Percentiles rank a stretch among this genome's conserved stretches.
Conservation (phyloP, 2,797 vertebrate genomes). For the Anguilla marmorata region DNA sequence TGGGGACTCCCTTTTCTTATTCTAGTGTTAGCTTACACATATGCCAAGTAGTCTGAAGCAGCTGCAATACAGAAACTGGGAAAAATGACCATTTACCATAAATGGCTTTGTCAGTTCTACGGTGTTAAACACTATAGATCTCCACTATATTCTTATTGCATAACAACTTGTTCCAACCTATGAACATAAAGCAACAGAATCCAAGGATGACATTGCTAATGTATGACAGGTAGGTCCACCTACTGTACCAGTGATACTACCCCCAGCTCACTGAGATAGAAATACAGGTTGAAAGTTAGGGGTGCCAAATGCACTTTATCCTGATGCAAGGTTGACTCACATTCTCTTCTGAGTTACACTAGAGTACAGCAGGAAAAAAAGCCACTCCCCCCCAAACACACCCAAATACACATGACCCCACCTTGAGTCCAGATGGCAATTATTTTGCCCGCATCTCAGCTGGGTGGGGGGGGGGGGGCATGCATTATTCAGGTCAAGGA, state of each 20-base stretch:
- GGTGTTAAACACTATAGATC: background rate
- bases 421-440: background rate
- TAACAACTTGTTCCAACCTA: background rate
- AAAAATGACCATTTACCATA: background rate
- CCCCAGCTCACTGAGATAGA: background rate
- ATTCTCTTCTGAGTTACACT: background rate
- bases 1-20: background rate
- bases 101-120: background rate
- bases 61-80: background rate
- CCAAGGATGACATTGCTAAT: background rate
- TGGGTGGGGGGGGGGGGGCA: background rate
- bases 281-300: background rate
- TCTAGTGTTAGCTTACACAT: background rate
- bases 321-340: background rate
- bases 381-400: background rate
- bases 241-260: background rate
- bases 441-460: background rate
- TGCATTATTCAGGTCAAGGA: constrained; percentile 29
- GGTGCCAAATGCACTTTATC: background rate
- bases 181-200: background rate
- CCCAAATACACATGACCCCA: background rate
- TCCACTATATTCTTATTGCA: background rate
- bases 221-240: background rate
- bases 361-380: background rate
- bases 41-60: background rate